These are phyloP conservation scores for Staurois parvus DNA, from an alignment of 2,797 vertebrate genomes.

Conservation along the genomic window DNA sequence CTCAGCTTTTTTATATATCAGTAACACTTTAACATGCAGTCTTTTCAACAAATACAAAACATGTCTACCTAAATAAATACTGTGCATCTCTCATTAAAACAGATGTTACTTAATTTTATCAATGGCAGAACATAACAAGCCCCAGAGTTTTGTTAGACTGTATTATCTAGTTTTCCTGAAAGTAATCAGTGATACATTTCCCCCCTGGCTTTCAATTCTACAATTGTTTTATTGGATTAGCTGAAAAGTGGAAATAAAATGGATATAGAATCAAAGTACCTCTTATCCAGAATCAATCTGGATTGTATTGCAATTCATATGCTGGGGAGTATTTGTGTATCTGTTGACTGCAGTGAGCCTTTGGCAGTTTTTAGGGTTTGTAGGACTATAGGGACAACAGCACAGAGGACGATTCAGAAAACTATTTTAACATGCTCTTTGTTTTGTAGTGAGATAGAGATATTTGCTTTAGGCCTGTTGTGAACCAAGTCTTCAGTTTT, in stretches of 20 bases:
- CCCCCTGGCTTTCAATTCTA: constrained; percentile 46
- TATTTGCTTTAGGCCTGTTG: constrained; percentile 65
- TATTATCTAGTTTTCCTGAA: constrained; percentile 52
- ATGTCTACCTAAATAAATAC: background rate
- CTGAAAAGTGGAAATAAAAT: constrained; percentile 61
- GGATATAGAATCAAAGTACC: constrained; percentile 59
- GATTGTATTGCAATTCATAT: constrained; percentile 58
- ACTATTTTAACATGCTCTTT: constrained; percentile 67
- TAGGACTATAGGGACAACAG: constrained; percentile 64
- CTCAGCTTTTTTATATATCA: background rate
- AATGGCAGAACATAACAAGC: constrained; percentile 3
- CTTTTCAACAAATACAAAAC: background rate
- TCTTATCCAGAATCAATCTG: constrained; percentile 61
- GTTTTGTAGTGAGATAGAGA: constrained; percentile 70
- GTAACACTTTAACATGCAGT: background rate
- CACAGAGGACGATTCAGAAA: constrained; percentile 69
- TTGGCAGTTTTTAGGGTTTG: constrained; percentile 70
- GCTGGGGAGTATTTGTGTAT: constrained; percentile 65
- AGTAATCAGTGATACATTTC: constrained; percentile 57
- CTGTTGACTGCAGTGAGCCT: constrained; percentile 67
- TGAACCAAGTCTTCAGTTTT: constrained; percentile 48
- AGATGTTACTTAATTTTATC: constrained; percentile 5
- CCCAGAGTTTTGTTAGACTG: constrained; percentile 22
- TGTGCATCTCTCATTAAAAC: background rate
- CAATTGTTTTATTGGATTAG: constrained; percentile 61